Conservation (phyloP, 2,113 vertebrate species). For the Amazona vittata region DNA sequence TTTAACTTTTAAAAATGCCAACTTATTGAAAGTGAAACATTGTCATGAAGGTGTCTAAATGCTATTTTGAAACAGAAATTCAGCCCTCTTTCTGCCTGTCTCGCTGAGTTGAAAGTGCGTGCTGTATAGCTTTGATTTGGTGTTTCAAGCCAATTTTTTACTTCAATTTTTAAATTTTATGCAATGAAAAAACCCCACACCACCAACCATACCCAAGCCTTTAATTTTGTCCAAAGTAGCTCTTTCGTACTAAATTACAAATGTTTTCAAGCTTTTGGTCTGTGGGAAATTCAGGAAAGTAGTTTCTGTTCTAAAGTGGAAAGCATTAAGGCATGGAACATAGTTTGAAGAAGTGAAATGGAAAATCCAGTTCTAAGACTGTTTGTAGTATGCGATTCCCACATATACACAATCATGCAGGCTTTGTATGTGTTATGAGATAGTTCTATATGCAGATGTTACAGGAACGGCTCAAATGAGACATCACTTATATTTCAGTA, state of each 20-base stretch:
- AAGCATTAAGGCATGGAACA: not conserved
- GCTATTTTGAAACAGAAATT: not conserved
- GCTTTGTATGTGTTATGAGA: not conserved
- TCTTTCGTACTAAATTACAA: not conserved
- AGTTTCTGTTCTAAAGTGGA: not conserved
- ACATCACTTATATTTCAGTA: not conserved
- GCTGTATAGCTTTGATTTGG: not conserved
- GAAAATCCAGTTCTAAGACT: not conserved
- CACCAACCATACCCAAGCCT: not conserved
- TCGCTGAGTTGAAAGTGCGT: not conserved
- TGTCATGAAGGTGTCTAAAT: not conserved
- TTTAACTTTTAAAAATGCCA: not conserved
- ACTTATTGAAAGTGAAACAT: not conserved
- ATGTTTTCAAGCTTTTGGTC: not conserved
- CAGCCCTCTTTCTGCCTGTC: not conserved
- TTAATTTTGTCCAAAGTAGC: conserved; percentile 10
- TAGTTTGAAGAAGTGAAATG: not conserved
- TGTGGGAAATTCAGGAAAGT: not conserved
- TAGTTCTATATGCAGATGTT: not conserved
- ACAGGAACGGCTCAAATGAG: not conserved
- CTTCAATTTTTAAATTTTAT: not conserved
- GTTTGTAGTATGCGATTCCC: not conserved
- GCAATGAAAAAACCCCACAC: not conserved
- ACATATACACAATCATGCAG: not conserved
- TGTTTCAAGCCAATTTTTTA: not conserved